Evolutionary conservation across 2,888 invertebrate species (phyloP).

Genomic region (Agriotes lineatus): DNA sequence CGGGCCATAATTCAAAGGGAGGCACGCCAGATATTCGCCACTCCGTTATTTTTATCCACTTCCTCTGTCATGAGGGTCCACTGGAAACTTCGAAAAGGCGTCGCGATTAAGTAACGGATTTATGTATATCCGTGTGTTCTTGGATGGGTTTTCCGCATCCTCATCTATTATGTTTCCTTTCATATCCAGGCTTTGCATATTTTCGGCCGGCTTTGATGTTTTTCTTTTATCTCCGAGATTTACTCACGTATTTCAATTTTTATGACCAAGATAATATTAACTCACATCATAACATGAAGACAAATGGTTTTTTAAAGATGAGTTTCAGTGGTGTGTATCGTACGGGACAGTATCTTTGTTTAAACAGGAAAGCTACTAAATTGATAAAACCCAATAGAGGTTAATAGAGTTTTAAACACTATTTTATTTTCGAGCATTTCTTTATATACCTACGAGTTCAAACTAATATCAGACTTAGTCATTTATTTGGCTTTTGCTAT

Average conservation of each 20-base stretch:
- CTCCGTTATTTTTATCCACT: conserved; percentile 20
- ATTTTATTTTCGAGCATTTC: no score
- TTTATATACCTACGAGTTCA: no score
- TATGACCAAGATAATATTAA: no score
- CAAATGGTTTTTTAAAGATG: no score
- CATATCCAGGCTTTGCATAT: conserved; percentile 8
- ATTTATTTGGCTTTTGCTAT: no score
- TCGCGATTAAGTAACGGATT: neutral
- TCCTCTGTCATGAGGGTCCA: neutral
- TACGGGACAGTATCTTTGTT: no score
- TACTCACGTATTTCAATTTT: neutral
- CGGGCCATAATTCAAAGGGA: conserved; percentile 13
- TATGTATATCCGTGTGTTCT: neutral
- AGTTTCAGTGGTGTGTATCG: no score
- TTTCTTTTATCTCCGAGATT: neutral
- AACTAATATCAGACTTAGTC: no score
- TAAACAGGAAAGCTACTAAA: no score
- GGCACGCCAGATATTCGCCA: neutral
- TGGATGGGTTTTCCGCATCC: neutral
- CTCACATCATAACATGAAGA: no score
- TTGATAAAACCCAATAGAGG: no score
- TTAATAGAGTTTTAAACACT: no score
- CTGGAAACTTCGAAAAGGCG: neutral
- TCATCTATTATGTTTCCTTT: neutral
- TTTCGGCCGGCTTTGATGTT: neutral